Percentiles rank a stretch among this genome's conserved stretches.
phyloP scores from a whole-genome alignment of 2,888 invertebrate genomes.

The Chironomus tentans region DNA sequence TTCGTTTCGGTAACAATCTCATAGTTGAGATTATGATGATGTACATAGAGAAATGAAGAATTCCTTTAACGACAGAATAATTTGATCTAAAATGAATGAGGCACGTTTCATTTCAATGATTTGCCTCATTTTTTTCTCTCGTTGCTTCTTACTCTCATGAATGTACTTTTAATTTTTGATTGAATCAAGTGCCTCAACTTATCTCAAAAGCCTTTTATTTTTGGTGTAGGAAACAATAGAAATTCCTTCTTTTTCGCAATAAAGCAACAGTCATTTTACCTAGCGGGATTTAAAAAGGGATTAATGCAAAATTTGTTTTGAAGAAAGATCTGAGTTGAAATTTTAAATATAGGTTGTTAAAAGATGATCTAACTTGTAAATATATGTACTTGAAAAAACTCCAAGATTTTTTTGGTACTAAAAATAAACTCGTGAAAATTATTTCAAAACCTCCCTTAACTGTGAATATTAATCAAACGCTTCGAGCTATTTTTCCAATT shows the following conservation, averaged over 20 bases:
- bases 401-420: no score
- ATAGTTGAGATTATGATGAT: background rate
- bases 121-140: background rate
- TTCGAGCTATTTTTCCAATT: no score
- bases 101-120: slow-evolving; percentile 11
- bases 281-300: no score
- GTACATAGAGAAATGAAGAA: background rate
- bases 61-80: slow-evolving; percentile 26
- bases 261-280: background rate
- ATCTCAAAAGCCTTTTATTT: background rate
- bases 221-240: background rate
- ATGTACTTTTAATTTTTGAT: background rate
- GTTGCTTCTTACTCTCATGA: background rate
- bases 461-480: no score
- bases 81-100: slow-evolving; percentile 19
- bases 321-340: no score
- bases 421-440: no score
- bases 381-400: no score
- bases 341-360: background rate
- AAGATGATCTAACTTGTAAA: background rate
- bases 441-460: no score
- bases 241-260: background rate
- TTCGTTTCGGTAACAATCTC: background rate
- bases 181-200: slow-evolving; percentile 1
- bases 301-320: no score